Conservation (phyloP, 2,797 vertebrate species). For the Enteromius viviparus region DNA sequence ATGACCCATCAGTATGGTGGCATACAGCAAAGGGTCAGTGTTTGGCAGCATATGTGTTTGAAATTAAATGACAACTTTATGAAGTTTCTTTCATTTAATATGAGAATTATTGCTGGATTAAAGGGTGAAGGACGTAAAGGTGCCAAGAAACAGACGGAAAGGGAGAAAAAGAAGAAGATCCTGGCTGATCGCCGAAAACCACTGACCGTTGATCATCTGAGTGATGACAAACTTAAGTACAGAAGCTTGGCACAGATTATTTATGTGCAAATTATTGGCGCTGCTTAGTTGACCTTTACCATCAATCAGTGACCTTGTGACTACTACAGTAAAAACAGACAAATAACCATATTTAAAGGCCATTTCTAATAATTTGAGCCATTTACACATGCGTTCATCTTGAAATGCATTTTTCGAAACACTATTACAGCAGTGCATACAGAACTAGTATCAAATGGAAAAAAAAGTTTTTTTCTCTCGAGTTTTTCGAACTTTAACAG, state of each 20-base stretch:
- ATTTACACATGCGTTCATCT: neutral
- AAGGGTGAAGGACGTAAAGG: slow-evolving; percentile 76
- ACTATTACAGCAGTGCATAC: neutral
- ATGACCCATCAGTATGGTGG: slow-evolving; percentile 91
- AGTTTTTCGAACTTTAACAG: neutral
- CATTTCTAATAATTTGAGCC: neutral
- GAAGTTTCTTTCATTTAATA: neutral
- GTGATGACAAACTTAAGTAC: slow-evolving; percentile 82
- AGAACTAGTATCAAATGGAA: neutral
- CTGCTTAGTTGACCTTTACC: neutral
- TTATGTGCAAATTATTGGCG: neutral
- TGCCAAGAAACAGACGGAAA: slow-evolving; percentile 96
- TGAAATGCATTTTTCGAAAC: neutral
- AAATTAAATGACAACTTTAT: no score
- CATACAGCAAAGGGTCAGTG: slow-evolving; percentile 87
- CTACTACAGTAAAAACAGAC: neutral
- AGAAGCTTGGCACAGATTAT: neutral
- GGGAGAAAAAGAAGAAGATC: slow-evolving; percentile 98
- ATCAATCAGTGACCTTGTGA: neutral
- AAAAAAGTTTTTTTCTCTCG: no score
- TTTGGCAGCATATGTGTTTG: no score
- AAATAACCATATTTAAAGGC: neutral
- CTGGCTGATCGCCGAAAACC: slow-evolving; percentile 92
- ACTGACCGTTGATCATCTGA: slow-evolving; percentile 81
- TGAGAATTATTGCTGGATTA: neutral